Evolutionary conservation across 2,797 vertebrate species (phyloP), one percentile per base, ranked within the genome.

Genomic region (Liparis tanakae): DNA sequence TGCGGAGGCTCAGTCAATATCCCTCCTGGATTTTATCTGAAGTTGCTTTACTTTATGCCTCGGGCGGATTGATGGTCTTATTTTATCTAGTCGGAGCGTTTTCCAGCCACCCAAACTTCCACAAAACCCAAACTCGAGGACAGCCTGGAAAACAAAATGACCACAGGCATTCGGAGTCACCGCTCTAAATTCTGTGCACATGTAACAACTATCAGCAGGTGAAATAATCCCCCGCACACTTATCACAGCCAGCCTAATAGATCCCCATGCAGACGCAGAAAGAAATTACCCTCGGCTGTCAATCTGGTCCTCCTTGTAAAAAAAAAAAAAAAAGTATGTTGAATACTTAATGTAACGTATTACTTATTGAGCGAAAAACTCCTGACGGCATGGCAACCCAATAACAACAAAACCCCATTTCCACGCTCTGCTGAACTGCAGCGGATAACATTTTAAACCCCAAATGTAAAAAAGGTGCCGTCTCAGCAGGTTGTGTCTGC

Each of bases 81-180:
- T 83, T 89, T 88, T 82, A 89, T 89, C 81, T 75, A 74, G 67
- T 70, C 34, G 85, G 85, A 85, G 85, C 73, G 62, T 83, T 80
- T 83, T 88, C 72, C 57, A 81, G 70, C 63, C 75, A 70, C 55
- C 58, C 44, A 15, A 43, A 67, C 77, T 55, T 76, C 67, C 75
- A 76, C 71, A 76, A 61, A 85, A 85, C 78, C 74, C 77, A 65
- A 43, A 90, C 72, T 69, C 74, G 67, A 84, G 82, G 76, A 83
- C 48, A 17, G 67, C 62, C 39, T 33, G 48, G 63, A 83, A 71
- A 83, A 37, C 6, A 73, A 83, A 83, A 85, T 76, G 66, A 73
- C 67, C 55, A 59, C 68, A 73, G 70, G 25, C 25, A 81, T 81
- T 79, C 72, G 25, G 66, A 59, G 61, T 62, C 66, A 72, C 76